These are phyloP conservation scores for Vannuccia rotundouncinata DNA, from an alignment of 2,888 invertebrate genomes.

Conservation along the genomic window DNA sequence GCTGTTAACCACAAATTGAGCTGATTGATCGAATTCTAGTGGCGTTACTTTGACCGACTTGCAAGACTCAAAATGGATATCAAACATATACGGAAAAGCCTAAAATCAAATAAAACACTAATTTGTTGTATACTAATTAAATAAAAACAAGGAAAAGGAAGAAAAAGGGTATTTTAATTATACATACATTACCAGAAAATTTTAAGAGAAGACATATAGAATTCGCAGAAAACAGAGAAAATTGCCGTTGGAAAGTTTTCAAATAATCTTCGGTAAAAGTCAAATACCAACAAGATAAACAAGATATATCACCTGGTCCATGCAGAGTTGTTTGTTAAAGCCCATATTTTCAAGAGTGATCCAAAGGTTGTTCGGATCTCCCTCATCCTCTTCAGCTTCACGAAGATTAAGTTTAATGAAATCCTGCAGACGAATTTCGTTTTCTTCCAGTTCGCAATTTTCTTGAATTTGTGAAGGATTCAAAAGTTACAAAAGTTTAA, in stretches of 20 bases:
- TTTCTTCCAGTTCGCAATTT: constrained; percentile 50
- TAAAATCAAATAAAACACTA: background rate
- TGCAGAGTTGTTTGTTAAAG: constrained; percentile 51
- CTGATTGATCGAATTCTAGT: background rate
- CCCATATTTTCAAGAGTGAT: constrained; percentile 56
- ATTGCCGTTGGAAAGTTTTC: background rate
- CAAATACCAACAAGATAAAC: background rate
- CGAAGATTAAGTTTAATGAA: constrained; percentile 57
- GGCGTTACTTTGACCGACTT: background rate
- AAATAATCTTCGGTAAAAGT: background rate
- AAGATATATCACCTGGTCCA: constrained; percentile 49
- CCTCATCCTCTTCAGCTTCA: constrained; percentile 57
- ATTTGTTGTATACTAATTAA: background rate
- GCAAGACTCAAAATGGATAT: background rate
- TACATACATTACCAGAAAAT: background rate
- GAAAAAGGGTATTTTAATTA: background rate
- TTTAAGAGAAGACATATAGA: too few relatives aligned
- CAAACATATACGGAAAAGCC: background rate
- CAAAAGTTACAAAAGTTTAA: too few relatives aligned
- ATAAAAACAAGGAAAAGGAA: background rate
- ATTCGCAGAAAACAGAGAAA: background rate
- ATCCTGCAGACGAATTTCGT: constrained; percentile 56
- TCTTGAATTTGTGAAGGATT: constrained; percentile 44
- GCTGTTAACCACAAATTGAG: background rate
- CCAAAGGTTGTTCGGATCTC: constrained; percentile 57